Conservation (phyloP, 2,888 invertebrate genomes). For the Lepidochitona cinerea region DNA sequence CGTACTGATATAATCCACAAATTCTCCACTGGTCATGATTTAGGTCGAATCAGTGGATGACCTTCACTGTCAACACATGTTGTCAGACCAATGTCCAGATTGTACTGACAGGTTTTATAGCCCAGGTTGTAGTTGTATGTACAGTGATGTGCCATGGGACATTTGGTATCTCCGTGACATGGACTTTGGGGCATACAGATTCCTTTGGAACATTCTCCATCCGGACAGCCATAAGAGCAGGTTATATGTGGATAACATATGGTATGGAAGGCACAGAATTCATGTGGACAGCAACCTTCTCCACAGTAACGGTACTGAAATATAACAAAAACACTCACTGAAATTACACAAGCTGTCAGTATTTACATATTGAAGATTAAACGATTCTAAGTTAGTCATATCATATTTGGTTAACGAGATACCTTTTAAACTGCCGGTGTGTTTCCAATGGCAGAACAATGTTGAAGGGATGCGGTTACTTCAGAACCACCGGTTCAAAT, state of each 20-base stretch:
- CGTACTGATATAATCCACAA: too few relatives aligned
- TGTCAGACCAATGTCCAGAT: constrained; percentile 59
- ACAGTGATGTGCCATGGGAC: constrained; percentile 49
- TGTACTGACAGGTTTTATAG: constrained; percentile 61
- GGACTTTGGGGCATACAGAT: constrained; percentile 57
- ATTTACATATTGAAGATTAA: too few relatives aligned
- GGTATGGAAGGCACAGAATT: constrained; percentile 59
- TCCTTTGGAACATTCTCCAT: constrained; percentile 54
- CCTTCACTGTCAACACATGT: constrained; percentile 55
- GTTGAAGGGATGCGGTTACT: too few relatives aligned
- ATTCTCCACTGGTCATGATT: too few relatives aligned
- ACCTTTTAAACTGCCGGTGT: too few relatives aligned
- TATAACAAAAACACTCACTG: constrained; percentile 11
- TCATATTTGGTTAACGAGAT: too few relatives aligned
- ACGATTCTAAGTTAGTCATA: too few relatives aligned
- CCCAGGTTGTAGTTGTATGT: constrained; percentile 61
- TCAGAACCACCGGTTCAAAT: too few relatives aligned
- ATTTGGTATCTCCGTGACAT: constrained; percentile 42
- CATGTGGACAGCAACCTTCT: constrained; percentile 62
- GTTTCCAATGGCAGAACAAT: too few relatives aligned
- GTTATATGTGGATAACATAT: constrained; percentile 64
- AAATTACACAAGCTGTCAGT: too few relatives aligned
- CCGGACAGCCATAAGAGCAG: constrained; percentile 59
- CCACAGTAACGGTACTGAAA: constrained; percentile 61
- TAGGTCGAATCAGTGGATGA: background rate